Evolutionary conservation across 2,797 vertebrate species (phyloP), one percentile per base, ranked within the genome.

Genomic region (Scleropages formosus): DNA sequence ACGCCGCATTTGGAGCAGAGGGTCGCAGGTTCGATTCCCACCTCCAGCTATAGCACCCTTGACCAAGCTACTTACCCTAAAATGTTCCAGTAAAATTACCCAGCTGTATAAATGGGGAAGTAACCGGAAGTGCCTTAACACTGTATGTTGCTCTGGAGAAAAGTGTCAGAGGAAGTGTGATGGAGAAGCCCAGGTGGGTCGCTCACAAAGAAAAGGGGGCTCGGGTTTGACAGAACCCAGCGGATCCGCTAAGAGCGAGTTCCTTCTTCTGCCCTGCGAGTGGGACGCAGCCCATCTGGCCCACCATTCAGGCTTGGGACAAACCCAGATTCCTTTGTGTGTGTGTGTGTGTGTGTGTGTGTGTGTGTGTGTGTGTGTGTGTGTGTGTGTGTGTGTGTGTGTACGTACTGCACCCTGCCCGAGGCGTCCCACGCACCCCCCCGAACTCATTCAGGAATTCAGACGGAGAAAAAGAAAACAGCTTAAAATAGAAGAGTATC

Each of bases 291-390:
- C 53, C 10, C 2, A 56, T 4, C 22, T 49, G 78, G 81, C 59
- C 18, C 60, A 83, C 76, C 78, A 78, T 83, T 86, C 83, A 76
- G 67, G 69, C 84, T 84, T 85, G 78, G 83, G 83, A 81, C 85
- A 82, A 80, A 80, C 80, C 78, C 81, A 0, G 7, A 80, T 85
- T 83, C 70, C 80, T 80, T 51, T 13, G 79, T 81, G 72, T 2
- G 20, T 60, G 75, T 76, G 82, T 82, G 80, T 11, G 47, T 4
- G 20, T 16, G 4, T 4, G 20, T 16, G 4, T 13, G 79, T 81
- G 72, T 2, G 20, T 60, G 75, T 76, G 82, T 82, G 80, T 11
- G 47, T 4, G 20, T 16, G 4, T n/a, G n/a, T n/a, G n/a, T n/a
- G n/a, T n/a, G n/a, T n/a, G n/a, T n/a, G 31, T 31, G 64, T n/a